Conservation (phyloP, 2,113 vertebrate genomes). For the Meriones unguiculatus region DNA sequence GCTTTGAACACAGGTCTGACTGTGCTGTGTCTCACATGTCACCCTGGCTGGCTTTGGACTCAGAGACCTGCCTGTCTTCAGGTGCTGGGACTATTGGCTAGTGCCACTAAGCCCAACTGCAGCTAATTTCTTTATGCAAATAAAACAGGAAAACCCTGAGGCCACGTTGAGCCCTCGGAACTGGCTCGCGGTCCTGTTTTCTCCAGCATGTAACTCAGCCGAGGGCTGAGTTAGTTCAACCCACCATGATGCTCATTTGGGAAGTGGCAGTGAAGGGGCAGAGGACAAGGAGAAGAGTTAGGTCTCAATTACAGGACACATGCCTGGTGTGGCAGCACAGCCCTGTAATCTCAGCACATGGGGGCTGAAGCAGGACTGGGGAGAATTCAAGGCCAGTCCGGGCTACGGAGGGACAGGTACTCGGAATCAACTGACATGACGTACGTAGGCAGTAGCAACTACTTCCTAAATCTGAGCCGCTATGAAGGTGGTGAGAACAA, state of each 20-base stretch:
- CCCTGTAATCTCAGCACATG: background rate
- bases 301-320: background rate
- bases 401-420: background rate
- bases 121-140: background rate
- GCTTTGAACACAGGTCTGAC: background rate
- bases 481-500: conserved; percentile 1
- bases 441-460: background rate
- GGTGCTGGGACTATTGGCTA: background rate
- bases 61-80: background rate
- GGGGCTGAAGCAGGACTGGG: background rate
- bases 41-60: background rate
- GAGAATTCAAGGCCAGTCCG: background rate
- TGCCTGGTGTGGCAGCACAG: background rate
- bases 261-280: background rate
- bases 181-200: background rate
- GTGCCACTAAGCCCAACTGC: background rate
- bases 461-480: background rate
- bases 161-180: background rate
- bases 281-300: background rate
- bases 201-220: background rate
- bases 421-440: background rate
- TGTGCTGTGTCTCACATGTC: too few relatives aligned
- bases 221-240: background rate
- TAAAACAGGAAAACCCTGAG: background rate
- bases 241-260: background rate